A percentile compares a stretch with the other conserved stretches of the same genome.
Evolutionary conservation across 2,888 invertebrate species (phyloP).

Genomic region (Pseudoips prasinana): DNA sequence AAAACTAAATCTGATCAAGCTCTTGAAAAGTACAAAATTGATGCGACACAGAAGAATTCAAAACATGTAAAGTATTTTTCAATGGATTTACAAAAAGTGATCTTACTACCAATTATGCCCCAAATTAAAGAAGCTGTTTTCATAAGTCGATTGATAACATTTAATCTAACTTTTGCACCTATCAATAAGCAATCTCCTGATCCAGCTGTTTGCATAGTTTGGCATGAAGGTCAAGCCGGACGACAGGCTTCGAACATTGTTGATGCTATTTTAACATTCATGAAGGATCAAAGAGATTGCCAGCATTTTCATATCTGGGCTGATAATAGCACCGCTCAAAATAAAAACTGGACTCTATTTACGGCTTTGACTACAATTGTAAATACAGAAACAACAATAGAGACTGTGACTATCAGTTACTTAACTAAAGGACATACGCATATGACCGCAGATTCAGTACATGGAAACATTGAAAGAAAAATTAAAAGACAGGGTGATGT

Average conservation of each 20-base stretch:
- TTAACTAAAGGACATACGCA: too few species aligned
- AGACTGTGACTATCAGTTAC: too few species aligned
- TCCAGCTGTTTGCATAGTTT: too few species aligned
- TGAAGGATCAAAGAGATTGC: too few species aligned
- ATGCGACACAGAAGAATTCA: constrained; percentile 12
- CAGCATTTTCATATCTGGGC: constrained; percentile 6
- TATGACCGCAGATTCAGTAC: constrained; percentile 15
- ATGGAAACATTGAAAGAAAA: constrained; percentile 17
- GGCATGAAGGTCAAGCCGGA: constrained; percentile 15
- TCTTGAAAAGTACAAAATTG: constrained; percentile 15
- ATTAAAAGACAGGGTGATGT: too few species aligned
- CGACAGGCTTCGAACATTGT: constrained; percentile 7
- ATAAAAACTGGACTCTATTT: constrained; percentile 5
- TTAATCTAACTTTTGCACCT: constrained; percentile 22
- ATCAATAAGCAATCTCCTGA: constrained; percentile 14
- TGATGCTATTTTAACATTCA: too few species aligned
- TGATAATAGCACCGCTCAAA: constrained; percentile 7
- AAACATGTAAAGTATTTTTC: constrained; percentile 14
- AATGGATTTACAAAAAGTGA: too few species aligned
- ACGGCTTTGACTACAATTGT: constrained; percentile 7
- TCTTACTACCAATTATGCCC: too few species aligned
- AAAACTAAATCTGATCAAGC: constrained; percentile 11
- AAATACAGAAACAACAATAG: constrained; percentile 17
- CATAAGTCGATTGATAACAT: too few species aligned
- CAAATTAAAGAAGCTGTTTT: too few species aligned